These are phyloP conservation scores for Sebastes variabilis DNA, from an alignment of 2,797 vertebrate genomes.

Conservation along the genomic window DNA sequence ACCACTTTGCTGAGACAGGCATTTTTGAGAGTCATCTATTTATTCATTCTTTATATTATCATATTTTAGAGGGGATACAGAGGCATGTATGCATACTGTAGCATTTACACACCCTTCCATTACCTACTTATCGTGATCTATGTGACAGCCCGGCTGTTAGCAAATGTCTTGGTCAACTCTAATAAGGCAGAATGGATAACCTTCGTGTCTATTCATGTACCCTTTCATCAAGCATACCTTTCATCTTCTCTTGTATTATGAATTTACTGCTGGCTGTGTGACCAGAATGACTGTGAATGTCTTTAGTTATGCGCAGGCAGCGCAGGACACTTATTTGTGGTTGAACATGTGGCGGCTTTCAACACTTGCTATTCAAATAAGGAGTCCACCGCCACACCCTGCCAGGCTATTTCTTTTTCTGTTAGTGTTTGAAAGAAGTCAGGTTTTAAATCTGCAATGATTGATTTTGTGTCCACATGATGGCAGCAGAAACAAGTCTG, in stretches of 20 bases:
- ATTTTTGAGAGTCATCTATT: conserved; percentile 17
- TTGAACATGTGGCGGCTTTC: conserved; percentile 40
- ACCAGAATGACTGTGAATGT: conserved; percentile 15
- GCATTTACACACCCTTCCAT: conserved; percentile 32
- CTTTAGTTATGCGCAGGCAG: conserved; percentile 36
- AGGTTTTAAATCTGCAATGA: neutral
- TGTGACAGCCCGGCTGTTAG: conserved; percentile 48
- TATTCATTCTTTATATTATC: conserved; percentile 7
- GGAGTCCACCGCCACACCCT: neutral
- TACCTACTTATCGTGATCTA: conserved; percentile 48
- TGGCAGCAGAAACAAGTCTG: neutral
- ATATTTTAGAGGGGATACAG: conserved; percentile 11
- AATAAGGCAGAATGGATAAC: conserved; percentile 64
- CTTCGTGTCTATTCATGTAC: conserved; percentile 59
- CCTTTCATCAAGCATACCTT: conserved; percentile 61
- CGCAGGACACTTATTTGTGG: conserved; percentile 40
- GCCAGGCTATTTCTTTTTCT: neutral
- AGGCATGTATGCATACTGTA: conserved; percentile 5
- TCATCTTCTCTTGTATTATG: conserved; percentile 48
- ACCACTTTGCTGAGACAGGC: conserved; percentile 23
- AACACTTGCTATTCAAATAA: conserved; percentile 49
- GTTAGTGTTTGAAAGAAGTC: neutral
- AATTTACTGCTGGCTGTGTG: conserved; percentile 48
- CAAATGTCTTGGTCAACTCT: conserved; percentile 49
- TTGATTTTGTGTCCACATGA: neutral